A percentile compares a stretch with the other conserved stretches of the same genome.
Evolutionary conservation across 2,797 vertebrate species (phyloP).

Genomic region (Vultur gryphus): DNA sequence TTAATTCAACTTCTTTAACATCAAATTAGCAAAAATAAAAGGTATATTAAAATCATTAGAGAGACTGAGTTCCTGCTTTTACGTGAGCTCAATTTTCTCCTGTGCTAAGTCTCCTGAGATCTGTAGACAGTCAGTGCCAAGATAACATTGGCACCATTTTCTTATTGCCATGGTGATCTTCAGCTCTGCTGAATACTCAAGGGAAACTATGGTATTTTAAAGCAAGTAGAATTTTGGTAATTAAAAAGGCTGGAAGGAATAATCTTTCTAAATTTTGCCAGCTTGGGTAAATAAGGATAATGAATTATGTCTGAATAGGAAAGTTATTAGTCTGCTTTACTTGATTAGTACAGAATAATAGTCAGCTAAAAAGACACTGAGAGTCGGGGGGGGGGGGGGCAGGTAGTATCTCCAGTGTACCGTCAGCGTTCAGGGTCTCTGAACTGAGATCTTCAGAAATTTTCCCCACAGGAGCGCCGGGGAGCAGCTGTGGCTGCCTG

Average conservation of each 20-base stretch:
- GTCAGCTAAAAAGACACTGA: background rate
- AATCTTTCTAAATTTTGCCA: constrained; percentile 66
- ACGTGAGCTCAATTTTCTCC: constrained; percentile 66
- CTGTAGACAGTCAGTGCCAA: constrained; percentile 64
- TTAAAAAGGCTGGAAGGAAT: constrained; percentile 74
- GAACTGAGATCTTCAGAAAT: rapidly evolving
- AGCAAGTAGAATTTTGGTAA: constrained; percentile 76
- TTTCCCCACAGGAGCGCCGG: rapidly evolving
- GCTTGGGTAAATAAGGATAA: constrained; percentile 65
- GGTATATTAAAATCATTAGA: constrained; percentile 3
- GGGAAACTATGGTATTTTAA: constrained; percentile 74
- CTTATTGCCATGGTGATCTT: constrained; percentile 80
- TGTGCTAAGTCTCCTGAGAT: constrained; percentile 68
- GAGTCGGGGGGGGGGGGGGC: background rate
- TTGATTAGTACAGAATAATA: background rate
- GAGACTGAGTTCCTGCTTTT: constrained; percentile 37
- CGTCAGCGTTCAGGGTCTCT: rapidly evolving
- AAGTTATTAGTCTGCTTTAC: constrained; percentile 38
- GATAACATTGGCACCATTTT: constrained; percentile 74
- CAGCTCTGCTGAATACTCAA: constrained; percentile 73
- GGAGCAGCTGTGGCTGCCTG: background rate
- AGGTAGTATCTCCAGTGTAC: background rate
- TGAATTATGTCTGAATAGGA: constrained; percentile 46
- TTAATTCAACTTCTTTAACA: constrained; percentile 58
- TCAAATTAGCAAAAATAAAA: constrained; percentile 62